Evolutionary conservation across 2,113 vertebrate species (phyloP).

Genomic region (Morone chrysops): DNA sequence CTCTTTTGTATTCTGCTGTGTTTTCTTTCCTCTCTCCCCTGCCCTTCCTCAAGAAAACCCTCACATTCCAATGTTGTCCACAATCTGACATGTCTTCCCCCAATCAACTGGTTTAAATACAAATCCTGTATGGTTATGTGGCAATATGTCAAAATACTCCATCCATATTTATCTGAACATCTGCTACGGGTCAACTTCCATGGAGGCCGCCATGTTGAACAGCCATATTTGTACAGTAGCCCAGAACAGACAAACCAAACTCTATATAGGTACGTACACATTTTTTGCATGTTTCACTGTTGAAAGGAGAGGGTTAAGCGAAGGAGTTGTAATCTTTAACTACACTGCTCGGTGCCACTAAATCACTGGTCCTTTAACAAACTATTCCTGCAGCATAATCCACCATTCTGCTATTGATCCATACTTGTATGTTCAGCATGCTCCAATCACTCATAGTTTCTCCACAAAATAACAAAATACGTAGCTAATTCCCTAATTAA

Average conservation of each 20-base stretch:
- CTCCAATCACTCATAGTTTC: too few species aligned
- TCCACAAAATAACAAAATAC: too few species aligned
- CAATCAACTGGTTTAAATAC: constrained; percentile 14
- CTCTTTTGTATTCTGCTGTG: constrained; percentile 46
- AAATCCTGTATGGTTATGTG: background rate
- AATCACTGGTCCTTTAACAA: background rate
- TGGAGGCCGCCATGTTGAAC: too few species aligned
- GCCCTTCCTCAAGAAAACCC: constrained; percentile 23
- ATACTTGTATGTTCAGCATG: background rate
- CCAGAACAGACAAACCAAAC: too few species aligned
- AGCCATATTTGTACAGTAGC: too few species aligned
- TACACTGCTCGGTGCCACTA: too few species aligned
- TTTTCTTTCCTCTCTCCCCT: constrained; percentile 9
- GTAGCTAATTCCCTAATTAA: background rate
- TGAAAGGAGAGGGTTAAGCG: too few species aligned
- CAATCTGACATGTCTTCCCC: constrained; percentile 12
- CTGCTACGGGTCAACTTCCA: too few species aligned
- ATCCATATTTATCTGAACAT: background rate
- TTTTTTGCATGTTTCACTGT: too few species aligned
- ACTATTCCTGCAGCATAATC: background rate
- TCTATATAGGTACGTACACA: too few species aligned
- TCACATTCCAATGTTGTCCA: constrained; percentile 15
- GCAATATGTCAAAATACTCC: background rate
- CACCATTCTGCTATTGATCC: background rate
- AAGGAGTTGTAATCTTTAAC: too few species aligned